phyloP scores from a whole-genome alignment of 2,113 vertebrate species.

The Acrocephalus kingi region DNA sequence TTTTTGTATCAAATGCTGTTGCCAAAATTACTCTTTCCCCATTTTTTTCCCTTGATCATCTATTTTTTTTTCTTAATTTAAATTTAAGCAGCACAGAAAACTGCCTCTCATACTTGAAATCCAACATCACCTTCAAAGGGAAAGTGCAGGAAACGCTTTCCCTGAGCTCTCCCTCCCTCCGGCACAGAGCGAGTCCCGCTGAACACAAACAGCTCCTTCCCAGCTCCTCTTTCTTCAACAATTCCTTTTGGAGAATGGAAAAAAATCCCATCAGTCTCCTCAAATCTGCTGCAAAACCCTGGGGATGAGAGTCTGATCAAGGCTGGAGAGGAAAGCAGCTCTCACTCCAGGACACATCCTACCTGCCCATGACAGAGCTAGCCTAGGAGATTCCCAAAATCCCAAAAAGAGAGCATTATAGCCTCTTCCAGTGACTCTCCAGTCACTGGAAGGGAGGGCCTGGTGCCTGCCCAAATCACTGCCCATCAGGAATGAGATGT shows the following conservation, averaged over 20 bases:
- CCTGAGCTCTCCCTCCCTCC: neutral
- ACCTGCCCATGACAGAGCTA: neutral
- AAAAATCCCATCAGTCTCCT: neutral
- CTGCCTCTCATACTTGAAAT: neutral
- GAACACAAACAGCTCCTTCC: neutral
- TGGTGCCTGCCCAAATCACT: neutral
- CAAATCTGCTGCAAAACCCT: neutral
- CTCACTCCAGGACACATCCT: neutral
- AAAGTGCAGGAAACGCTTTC: neutral
- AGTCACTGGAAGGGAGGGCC: neutral
- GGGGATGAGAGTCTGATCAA: neutral
- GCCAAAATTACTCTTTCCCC: neutral
- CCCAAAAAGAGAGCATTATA: neutral
- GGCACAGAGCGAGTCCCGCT: rapidly evolving
- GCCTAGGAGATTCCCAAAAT: neutral
- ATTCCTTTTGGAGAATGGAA: neutral
- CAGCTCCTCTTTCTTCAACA: neutral
- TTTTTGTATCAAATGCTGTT: neutral
- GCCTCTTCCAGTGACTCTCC: neutral
- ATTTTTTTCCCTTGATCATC: rapidly evolving
- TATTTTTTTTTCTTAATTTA: neutral
- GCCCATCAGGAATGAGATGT: neutral
- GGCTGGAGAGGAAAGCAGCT: neutral
- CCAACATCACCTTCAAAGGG: neutral
- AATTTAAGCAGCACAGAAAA: neutral